phyloP scores from a whole-genome alignment of 2,797 vertebrate genomes.

The Pygocentrus nattereri region DNA sequence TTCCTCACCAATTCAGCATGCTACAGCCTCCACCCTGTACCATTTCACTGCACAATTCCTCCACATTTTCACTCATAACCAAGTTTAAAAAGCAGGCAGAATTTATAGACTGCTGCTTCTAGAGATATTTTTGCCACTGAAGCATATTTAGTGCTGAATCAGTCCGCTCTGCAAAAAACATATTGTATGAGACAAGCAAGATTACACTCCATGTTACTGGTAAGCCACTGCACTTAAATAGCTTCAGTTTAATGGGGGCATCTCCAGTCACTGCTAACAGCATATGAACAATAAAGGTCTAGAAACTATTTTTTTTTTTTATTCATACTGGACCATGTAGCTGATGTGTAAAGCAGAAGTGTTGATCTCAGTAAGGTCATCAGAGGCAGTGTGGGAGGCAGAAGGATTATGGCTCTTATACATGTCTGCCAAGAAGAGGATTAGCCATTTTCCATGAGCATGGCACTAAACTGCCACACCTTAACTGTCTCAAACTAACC shows the following conservation, averaged over 20 bases:
- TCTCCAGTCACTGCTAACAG: neutral
- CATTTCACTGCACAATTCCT: neutral
- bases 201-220: neutral
- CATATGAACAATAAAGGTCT: neutral
- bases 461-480: conserved; percentile 35
- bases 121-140: conserved; percentile 4
- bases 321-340: neutral
- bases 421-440: conserved; percentile 39
- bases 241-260: neutral
- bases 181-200: conserved; percentile 11
- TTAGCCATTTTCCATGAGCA: conserved; percentile 49
- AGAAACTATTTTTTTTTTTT: neutral
- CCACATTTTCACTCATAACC: neutral
- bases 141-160: conserved; percentile 16
- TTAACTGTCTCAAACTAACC: conserved; percentile 8
- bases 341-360: conserved; percentile 13
- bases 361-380: conserved; percentile 26
- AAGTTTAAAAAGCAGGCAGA: conserved; percentile 9
- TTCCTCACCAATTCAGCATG: conserved; percentile 1
- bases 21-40: neutral
- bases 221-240: neutral
- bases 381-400: conserved; percentile 18
- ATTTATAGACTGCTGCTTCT: neutral
- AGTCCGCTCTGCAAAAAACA: neutral
- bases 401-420: conserved; percentile 34